Conservation (phyloP, 2,797 vertebrate genomes). For the Rhinatrema bivittatum region DNA sequence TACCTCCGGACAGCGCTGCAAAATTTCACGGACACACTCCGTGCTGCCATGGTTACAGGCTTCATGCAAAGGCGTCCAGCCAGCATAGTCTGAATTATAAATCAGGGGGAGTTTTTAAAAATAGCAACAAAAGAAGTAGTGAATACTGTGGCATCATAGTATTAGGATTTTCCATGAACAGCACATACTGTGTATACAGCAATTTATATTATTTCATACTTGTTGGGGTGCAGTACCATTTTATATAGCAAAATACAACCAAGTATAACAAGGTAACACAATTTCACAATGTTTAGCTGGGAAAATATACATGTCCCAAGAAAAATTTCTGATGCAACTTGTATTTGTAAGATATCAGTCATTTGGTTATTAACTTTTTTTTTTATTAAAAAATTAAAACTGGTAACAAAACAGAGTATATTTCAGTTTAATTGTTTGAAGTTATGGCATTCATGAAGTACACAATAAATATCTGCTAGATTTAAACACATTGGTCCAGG, state of each 20-base stretch:
- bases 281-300: too few relatives aligned
- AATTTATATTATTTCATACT: neutral
- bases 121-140: constrained; percentile 36
- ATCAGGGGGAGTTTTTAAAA: constrained; percentile 65
- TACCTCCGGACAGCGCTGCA: constrained; percentile 74
- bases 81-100: constrained; percentile 79
- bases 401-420: constrained; percentile 3
- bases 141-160: too few relatives aligned
- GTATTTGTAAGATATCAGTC: too few relatives aligned
- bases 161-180: too few relatives aligned
- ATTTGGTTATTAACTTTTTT: too few relatives aligned
- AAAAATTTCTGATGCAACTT: neutral
- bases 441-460: constrained; percentile 9
- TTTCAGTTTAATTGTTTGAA: too few relatives aligned
- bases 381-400: too few relatives aligned
- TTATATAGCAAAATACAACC: constrained; percentile 11
- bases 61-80: constrained; percentile 95
- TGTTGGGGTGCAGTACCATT: neutral
- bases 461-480: neutral
- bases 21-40: constrained; percentile 80
- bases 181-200: too few relatives aligned
- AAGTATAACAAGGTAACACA: too few relatives aligned
- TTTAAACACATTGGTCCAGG: constrained; percentile 13
- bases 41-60: constrained; percentile 93
- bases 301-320: neutral